Conservation (phyloP, 2,888 invertebrate genomes). For the Rotaria socialis region DNA sequence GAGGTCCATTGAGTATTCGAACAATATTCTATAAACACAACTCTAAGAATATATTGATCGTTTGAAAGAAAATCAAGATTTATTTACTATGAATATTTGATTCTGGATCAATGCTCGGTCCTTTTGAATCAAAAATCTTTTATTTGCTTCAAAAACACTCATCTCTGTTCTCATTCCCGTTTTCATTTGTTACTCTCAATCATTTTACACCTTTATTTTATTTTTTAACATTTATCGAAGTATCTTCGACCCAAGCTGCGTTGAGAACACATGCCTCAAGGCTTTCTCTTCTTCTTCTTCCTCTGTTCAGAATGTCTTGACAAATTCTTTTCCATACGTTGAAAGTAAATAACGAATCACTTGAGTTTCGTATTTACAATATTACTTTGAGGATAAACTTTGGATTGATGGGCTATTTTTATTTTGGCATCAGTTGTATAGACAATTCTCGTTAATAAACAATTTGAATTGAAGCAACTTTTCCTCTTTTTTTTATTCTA, state of each 20-base stretch:
- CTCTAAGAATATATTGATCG: neutral
- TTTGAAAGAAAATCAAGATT: neutral
- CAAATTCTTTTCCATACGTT: neutral
- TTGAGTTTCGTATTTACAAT: neutral
- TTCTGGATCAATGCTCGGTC: neutral
- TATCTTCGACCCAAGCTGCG: neutral
- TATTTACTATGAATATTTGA: neutral
- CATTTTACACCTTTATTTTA: neutral
- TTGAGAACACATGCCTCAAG: too few relatives aligned
- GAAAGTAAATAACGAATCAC: neutral
- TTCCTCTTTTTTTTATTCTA: neutral
- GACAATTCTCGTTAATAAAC: too few relatives aligned
- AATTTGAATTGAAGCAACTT: too few relatives aligned
- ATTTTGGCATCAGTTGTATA: neutral
- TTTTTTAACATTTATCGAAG: too few relatives aligned
- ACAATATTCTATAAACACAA: neutral
- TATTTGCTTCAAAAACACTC: neutral
- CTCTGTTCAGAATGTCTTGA: neutral
- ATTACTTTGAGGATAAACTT: neutral
- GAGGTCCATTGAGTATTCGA: neutral
- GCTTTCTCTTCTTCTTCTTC: too few relatives aligned
- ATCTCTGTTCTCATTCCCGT: neutral
- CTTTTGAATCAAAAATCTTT: neutral
- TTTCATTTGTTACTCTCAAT: neutral
- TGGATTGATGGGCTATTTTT: neutral